Percentiles rank a stretch among this genome's conserved stretches.
Evolutionary conservation across 2,888 invertebrate genomes (phyloP).

Genomic region (Hirtodrosophila alboralis): DNA sequence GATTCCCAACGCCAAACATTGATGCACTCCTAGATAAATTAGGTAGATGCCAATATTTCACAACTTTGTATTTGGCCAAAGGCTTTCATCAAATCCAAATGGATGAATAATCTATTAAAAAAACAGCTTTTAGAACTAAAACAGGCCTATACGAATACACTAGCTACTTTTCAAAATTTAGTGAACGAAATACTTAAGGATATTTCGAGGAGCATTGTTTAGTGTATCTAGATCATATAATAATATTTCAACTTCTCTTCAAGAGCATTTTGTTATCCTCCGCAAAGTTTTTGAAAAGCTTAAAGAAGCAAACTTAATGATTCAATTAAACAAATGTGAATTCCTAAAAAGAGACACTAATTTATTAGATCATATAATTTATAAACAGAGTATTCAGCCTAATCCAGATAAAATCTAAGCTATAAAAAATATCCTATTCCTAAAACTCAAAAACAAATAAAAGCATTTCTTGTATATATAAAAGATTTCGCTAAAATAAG

Average conservation of each 20-base stretch:
- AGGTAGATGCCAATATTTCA: constrained; percentile 1
- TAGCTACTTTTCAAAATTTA: background rate
- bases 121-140: constrained; percentile 1
- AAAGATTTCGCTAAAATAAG: background rate
- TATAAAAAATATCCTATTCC: too few relatives aligned
- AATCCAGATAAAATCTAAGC: too few relatives aligned
- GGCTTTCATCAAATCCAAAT: background rate
- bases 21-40: constrained; percentile 4
- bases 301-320: background rate
- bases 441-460: background rate
- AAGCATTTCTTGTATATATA: background rate
- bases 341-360: background rate
- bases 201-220: background rate
- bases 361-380: background rate
- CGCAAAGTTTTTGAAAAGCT: background rate
- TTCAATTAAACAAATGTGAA: background rate
- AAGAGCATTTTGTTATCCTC: background rate
- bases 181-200: constrained; percentile 2
- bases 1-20: constrained; percentile 2
- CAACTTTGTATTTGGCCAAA: background rate
- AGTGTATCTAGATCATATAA: background rate
- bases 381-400: too few relatives aligned
- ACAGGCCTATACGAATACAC: constrained; percentile 1
- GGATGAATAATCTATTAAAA: background rate
- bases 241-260: background rate